Evolutionary conservation across 2,113 vertebrate genomes (phyloP).

Genomic region (Caracal caracal): DNA sequence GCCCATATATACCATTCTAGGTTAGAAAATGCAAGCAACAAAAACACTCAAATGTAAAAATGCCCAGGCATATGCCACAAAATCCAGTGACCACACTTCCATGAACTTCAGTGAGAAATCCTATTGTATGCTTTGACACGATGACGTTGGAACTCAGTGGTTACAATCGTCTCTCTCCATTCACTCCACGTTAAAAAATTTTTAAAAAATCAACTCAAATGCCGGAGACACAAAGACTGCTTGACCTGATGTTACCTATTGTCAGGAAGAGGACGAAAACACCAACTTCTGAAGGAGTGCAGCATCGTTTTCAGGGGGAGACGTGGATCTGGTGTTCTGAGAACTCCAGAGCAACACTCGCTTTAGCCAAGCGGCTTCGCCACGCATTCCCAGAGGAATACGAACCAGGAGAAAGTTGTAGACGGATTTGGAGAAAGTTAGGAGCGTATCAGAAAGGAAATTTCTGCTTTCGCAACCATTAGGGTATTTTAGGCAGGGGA

Average conservation of each 20-base stretch:
- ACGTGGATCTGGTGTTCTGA: accelerated
- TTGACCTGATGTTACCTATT: background rate
- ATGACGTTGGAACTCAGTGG: background rate
- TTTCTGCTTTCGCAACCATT: background rate
- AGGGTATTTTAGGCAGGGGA: background rate
- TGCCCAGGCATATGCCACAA: background rate
- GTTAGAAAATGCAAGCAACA: background rate
- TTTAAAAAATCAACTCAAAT: background rate
- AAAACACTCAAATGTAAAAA: background rate
- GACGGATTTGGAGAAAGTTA: background rate
- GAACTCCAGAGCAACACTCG: background rate
- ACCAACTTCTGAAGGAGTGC: accelerated
- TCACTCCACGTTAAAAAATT: background rate
- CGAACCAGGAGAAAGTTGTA: background rate
- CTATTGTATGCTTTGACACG: background rate
- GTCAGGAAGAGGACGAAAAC: background rate
- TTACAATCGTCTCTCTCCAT: background rate
- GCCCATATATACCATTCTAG: background rate
- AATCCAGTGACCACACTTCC: background rate
- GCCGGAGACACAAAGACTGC: background rate
- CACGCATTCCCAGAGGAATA: background rate
- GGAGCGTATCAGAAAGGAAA: background rate
- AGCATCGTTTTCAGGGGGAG: too few species aligned
- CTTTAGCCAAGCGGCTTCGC: accelerated
- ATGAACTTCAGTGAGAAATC: background rate